Base-by-base conservation (phyloP, 2,888 invertebrate genomes). In the Craniophora ligustri region DNA sequence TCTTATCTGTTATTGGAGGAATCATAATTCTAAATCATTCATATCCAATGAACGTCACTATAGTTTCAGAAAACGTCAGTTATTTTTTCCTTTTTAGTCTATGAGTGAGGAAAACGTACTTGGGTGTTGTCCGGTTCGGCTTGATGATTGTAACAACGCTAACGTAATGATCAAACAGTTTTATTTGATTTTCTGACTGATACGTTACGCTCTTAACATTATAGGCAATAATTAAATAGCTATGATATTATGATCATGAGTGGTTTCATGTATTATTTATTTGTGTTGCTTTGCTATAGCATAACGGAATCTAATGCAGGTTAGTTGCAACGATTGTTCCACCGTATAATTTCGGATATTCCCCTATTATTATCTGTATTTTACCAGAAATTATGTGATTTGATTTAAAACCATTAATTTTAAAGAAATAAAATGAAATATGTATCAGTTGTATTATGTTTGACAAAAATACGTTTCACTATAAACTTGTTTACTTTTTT, bases 181-280 rank as follows among this genome's bases (percentile, higher is more conserved):
- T 82, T 80, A 74, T 79, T 76, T 76, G 62, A 77, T 81, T 84
- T 86, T 82, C 60, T 86, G 81, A 87, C 79, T 86, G 81, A 70
- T 78, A 75, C 44, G 57, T 57, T 69, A 60, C 58, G 67, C 70
- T 78, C 46, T 3, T 53, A 57, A 5, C 56, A 49, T 28, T 55
- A 61, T 42, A 61, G 53, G 51, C 46, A 53, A 48, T 62, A 64
- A 49, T 66, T 49, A 66, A 64, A 61, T 67, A 85, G 87, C 56
- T 81, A 93, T 93, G 92, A 91, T 83, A 91, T 91, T 91, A 93
- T 90, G 89, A 93, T n/a, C n/a, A n/a, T 93, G 92, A 91, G 83
- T 81, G 79, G 72, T 81, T 82, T 82, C 67, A 74, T 85, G 74
- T 87, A 86, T 87, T 87, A 84, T 89, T 91, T 90, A 66, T 79